phyloP scores from a whole-genome alignment of 2,113 vertebrate genomes.

The Regulus satrapa region DNA sequence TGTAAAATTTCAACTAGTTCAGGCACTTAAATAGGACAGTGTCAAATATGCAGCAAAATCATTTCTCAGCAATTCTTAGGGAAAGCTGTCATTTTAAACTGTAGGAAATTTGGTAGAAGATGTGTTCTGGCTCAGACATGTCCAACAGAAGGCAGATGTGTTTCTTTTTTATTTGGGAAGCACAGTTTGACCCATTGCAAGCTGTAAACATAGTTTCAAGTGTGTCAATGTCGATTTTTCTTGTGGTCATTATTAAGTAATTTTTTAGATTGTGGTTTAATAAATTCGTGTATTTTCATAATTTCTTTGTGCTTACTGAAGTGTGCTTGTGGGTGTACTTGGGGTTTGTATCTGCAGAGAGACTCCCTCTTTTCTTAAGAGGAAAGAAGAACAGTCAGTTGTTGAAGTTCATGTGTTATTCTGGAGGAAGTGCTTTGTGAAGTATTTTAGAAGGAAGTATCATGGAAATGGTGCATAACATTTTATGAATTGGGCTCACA shows the following conservation, averaged over 20 bases:
- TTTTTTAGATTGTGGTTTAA: not conserved
- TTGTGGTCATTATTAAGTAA: not conserved
- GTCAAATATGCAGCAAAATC: not conserved
- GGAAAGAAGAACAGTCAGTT: not conserved
- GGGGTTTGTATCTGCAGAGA: not conserved
- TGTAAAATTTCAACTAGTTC: not conserved
- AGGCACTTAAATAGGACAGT: not conserved
- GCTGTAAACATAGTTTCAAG: not conserved
- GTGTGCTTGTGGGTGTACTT: not conserved
- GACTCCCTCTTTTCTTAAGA: not conserved
- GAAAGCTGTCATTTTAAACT: not conserved
- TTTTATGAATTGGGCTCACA: slow-evolving; percentile 61
- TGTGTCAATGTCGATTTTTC: not conserved
- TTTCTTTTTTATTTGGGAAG: not conserved
- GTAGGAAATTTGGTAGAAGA: not conserved
- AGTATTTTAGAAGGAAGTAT: slow-evolving; percentile 6
- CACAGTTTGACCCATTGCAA: not conserved
- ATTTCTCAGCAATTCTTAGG: not conserved
- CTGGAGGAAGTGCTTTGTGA: not conserved
- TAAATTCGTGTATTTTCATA: not conserved
- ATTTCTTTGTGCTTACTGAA: not conserved
- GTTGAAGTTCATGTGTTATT: not conserved
- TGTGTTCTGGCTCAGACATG: not conserved
- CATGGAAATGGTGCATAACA: slow-evolving; percentile 13
- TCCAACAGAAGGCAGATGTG: not conserved